Percentiles rank a stretch among this genome's conserved stretches.
Conservation (phyloP, 2,888 invertebrate species). For the Venustoraphidia nigricollis region DNA sequence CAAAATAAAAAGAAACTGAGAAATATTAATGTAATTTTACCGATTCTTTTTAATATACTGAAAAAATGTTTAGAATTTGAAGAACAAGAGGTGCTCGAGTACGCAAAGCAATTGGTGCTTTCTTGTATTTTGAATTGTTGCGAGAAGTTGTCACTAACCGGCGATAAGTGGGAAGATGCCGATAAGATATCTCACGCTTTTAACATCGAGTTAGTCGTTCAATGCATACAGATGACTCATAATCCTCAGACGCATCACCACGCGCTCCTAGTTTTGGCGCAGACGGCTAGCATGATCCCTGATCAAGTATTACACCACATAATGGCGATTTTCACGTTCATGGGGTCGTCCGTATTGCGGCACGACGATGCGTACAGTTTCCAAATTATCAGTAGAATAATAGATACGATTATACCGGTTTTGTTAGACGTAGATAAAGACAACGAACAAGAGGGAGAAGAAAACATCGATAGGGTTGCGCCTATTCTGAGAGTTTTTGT, state of each 20-base stretch:
- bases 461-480: constrained; percentile 33
- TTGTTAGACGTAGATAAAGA: constrained; percentile 37
- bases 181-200: constrained; percentile 34
- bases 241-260: constrained; percentile 95
- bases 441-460: constrained; percentile 23
- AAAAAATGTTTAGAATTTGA: constrained; percentile 67
- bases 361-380: constrained; percentile 93
- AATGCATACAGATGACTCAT: constrained; percentile 76
- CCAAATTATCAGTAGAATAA: constrained; percentile 78
- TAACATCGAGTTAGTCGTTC: constrained; percentile 66
- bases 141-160: constrained; percentile 32
- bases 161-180: constrained; percentile 28
- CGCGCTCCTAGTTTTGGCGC: constrained; percentile 68
- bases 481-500: constrained; percentile 79
- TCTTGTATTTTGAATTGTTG: constrained; percentile 61
- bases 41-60: constrained; percentile 60
- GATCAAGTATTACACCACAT: constrained; percentile 81
- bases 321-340: constrained; percentile 95
- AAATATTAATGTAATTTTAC: constrained; percentile 49
- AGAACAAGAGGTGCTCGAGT: constrained; percentile 69
- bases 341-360: constrained; percentile 83
- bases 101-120: constrained; percentile 73
- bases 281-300: constrained; percentile 63
- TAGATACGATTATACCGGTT: constrained; percentile 81
- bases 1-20: constrained; percentile 72